Percentiles rank a stretch among this genome's conserved stretches.
These are phyloP conservation scores for Pseudoatta argentina DNA, from an alignment of 1,140 invertebrate species.

Conservation along the genomic window DNA sequence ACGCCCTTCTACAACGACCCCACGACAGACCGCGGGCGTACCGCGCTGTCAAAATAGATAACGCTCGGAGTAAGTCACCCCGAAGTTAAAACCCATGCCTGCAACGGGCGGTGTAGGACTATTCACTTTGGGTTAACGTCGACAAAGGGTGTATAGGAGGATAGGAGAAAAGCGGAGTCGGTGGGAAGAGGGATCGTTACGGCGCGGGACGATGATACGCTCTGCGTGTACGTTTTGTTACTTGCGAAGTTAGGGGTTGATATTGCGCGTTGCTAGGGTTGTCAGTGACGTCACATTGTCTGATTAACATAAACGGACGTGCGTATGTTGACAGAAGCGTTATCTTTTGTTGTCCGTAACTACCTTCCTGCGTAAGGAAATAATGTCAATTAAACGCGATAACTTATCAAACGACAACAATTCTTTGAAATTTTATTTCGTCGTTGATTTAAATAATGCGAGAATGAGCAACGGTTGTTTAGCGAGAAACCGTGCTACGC, in stretches of 20 bases:
- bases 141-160: conserved; percentile 79
- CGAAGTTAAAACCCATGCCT: conserved; percentile 85
- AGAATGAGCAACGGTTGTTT: conserved; percentile 7
- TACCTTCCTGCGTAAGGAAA: neutral
- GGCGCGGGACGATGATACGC: conserved; percentile 69
- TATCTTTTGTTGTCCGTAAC: conserved; percentile 4
- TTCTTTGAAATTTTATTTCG: conserved; percentile 20
- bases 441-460: neutral
- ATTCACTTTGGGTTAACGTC: conserved; percentile 83
- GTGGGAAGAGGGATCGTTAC: conserved; percentile 33
- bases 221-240: conserved; percentile 68
- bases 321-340: conserved; percentile 52
- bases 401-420: neutral
- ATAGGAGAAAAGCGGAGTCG: conserved; percentile 56
- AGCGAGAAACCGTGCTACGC: neutral
- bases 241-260: conserved; percentile 68
- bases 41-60: conserved; percentile 87
- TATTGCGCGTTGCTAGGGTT: conserved; percentile 61
- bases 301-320: conserved; percentile 77
- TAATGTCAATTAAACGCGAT: conserved; percentile 30
- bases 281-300: conserved; percentile 75
- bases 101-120: conserved; percentile 77
- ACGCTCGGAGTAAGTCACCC: conserved; percentile 85
- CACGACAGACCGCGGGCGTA: conserved; percentile 83
- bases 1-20: conserved; percentile 73